Conservation (phyloP, 2,113 vertebrate species). For the Barbus barbus region DNA sequence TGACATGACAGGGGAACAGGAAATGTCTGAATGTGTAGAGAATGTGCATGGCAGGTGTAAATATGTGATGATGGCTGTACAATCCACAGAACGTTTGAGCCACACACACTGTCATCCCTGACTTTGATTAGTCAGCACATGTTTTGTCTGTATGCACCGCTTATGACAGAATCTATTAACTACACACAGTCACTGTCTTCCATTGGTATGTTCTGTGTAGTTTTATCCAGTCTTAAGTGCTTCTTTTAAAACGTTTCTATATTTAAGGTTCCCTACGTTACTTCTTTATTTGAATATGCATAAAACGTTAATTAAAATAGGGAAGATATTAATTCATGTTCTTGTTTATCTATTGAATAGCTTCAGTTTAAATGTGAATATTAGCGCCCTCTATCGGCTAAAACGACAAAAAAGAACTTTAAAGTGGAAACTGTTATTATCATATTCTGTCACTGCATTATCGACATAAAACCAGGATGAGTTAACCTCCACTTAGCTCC, state of each 20-base stretch:
- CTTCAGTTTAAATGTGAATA: background rate
- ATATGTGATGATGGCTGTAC: slow-evolving; percentile 28
- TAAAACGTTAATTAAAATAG: background rate
- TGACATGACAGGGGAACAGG: slow-evolving; percentile 44
- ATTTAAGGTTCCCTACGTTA: background rate
- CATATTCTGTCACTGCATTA: background rate
- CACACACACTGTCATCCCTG: background rate
- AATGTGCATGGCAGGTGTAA: slow-evolving; percentile 27
- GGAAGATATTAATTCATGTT: background rate
- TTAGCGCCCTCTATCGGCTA: slow-evolving; percentile 27
- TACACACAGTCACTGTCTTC: background rate
- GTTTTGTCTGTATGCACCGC: background rate
- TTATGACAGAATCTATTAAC: background rate
- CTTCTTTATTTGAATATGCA: background rate
- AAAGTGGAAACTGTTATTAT: background rate
- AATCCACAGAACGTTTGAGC: background rate
- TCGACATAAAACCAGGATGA: background rate
- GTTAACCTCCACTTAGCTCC: background rate
- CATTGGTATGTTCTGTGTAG: background rate
- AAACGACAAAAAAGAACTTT: background rate
- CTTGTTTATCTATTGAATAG: background rate
- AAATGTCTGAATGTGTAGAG: slow-evolving; percentile 55
- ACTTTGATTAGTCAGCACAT: slow-evolving; percentile 15
- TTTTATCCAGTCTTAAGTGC: background rate
- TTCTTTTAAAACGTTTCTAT: background rate